A percentile compares a stretch with the other conserved stretches of the same genome.
These are phyloP conservation scores for Macrophya alboannulata DNA, from an alignment of 2,888 invertebrate genomes.

Conservation along the genomic window DNA sequence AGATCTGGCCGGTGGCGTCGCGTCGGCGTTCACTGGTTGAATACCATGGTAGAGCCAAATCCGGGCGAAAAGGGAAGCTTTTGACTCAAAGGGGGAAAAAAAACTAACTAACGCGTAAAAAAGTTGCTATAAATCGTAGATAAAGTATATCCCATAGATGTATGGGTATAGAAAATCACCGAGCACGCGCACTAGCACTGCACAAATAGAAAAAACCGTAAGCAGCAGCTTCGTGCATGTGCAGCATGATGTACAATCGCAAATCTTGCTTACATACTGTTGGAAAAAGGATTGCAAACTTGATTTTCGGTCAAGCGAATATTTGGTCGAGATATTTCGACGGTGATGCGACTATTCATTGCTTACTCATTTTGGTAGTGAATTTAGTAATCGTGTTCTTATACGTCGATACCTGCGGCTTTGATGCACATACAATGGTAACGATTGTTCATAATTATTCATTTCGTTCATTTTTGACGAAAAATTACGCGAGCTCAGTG, in stretches of 20 bases:
- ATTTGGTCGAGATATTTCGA: no score
- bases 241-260: background rate
- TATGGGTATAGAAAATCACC: no score
- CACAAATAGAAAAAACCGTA: no score
- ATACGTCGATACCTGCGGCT: no score
- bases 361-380: no score
- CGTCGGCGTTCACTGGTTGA: background rate
- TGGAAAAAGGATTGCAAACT: no score
- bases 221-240: background rate
- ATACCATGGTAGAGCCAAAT: conserved; percentile 1
- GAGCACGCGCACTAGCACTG: no score
- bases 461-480: background rate
- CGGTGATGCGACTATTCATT: no score
- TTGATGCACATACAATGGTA: background rate
- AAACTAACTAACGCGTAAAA: background rate
- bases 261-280: no score
- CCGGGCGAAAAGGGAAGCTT: conserved; percentile 8
- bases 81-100: conserved; percentile 2
- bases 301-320: no score
- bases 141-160: no score
- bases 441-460: background rate
- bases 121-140: background rate
- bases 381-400: no score
- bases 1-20: background rate
- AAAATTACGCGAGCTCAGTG: background rate